Conservation (phyloP, 2,888 invertebrate genomes). For the Calephelis perditalis region DNA sequence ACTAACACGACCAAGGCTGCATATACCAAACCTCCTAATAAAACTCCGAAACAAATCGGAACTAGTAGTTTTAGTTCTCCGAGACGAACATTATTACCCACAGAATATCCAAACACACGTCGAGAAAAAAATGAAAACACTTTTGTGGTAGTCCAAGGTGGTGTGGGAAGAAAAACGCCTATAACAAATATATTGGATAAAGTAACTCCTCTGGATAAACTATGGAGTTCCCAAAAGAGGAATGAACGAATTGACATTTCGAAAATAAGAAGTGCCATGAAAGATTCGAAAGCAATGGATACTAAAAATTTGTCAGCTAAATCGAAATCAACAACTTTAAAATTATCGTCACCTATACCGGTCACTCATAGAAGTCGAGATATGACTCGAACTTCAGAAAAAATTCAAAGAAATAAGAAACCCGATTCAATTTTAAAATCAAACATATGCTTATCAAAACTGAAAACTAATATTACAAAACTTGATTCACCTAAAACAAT, state of each 20-base stretch:
- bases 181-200: slow-evolving; percentile 71
- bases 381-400: slow-evolving; percentile 69
- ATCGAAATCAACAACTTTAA: slow-evolving; percentile 28
- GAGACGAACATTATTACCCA: slow-evolving; percentile 61
- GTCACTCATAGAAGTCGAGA: slow-evolving; percentile 62
- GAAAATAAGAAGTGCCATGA: slow-evolving; percentile 45
- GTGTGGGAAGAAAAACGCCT: slow-evolving; percentile 68
- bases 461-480: slow-evolving; percentile 40
- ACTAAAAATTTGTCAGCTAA: slow-evolving; percentile 34
- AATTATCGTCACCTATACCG: slow-evolving; percentile 35
- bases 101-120: slow-evolving; percentile 54
- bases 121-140: slow-evolving; percentile 45
- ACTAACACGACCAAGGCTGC: slow-evolving; percentile 30
- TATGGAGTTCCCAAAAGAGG: slow-evolving; percentile 70
- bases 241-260: slow-evolving; percentile 61
- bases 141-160: slow-evolving; percentile 64
- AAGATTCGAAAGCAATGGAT: slow-evolving; percentile 21
- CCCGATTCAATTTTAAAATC: slow-evolving; percentile 52
- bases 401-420: slow-evolving; percentile 58
- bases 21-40: slow-evolving; percentile 30
- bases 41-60: slow-evolving; percentile 41
- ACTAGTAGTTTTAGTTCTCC: slow-evolving; percentile 71
- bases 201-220: slow-evolving; percentile 76
- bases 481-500: slow-evolving; percentile 37
- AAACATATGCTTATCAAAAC: slow-evolving; percentile 44